Percentiles rank a stretch among this genome's conserved stretches.
phyloP scores from a whole-genome alignment of 2,113 vertebrate genomes.

The Pseudopipra pipra region DNA sequence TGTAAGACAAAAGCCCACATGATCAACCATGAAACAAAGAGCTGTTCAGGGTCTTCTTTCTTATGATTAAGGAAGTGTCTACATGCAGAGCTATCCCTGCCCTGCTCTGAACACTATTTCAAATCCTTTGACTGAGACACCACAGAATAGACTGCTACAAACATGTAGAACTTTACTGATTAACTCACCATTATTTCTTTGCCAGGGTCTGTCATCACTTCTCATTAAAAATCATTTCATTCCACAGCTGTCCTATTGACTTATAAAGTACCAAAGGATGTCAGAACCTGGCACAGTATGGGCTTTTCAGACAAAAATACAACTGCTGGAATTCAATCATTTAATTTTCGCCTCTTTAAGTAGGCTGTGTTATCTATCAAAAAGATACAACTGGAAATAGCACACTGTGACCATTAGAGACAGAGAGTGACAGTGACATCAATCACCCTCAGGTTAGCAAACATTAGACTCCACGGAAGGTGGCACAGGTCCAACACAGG shows the following conservation, averaged over 20 bases:
- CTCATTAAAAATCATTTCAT: neutral
- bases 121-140: neutral
- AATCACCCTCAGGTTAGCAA: neutral
- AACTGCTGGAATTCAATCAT: neutral
- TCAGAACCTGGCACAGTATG: neutral
- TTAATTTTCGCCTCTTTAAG: neutral
- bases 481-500: neutral
- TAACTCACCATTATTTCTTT: neutral
- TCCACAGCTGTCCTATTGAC: conserved; percentile 4
- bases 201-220: neutral
- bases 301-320: neutral
- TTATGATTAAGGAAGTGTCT: neutral
- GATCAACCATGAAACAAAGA: neutral
- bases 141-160: neutral
- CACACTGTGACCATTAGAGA: neutral
- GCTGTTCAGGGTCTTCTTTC: neutral
- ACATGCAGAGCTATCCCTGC: neutral
- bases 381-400: neutral
- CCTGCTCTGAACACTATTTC: neutral
- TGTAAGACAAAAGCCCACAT: neutral
- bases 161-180: neutral
- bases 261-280: neutral
- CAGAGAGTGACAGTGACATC: neutral
- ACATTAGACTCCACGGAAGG: neutral
- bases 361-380: neutral